A percentile compares a stretch with the other conserved stretches of the same genome.
phyloP scores from a whole-genome alignment of 2,888 invertebrate genomes.

The Tenodera sinensis region DNA sequence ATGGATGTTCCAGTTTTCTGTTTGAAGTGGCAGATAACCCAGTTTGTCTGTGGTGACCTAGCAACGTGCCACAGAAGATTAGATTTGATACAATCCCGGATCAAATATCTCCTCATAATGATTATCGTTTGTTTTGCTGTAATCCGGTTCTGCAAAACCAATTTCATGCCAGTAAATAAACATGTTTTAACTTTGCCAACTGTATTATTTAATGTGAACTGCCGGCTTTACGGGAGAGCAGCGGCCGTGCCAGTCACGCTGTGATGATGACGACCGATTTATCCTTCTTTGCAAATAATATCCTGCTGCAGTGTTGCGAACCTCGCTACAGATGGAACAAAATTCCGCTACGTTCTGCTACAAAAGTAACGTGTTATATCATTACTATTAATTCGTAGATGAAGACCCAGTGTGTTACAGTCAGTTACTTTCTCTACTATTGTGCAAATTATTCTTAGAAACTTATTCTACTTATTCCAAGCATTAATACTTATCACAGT shows the following conservation, averaged over 20 bases:
- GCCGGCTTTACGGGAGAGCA: neutral
- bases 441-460: too few species aligned
- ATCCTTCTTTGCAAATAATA: neutral
- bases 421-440: too few species aligned
- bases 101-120: neutral
- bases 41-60: neutral
- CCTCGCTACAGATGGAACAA: too few species aligned
- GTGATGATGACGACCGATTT: neutral
- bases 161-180: neutral
- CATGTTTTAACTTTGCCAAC: neutral
- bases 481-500: too few species aligned
- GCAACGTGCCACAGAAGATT: neutral
- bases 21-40: neutral
- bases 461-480: too few species aligned
- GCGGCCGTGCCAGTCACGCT: neutral
- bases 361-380: too few species aligned
- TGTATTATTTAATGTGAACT: neutral
- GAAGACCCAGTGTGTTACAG: too few species aligned
- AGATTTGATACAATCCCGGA: neutral
- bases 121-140: neutral
- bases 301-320: neutral
- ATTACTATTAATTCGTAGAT: too few species aligned
- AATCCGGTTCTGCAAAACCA: neutral
- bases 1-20: neutral
- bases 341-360: too few species aligned